A percentile compares a stretch with the other conserved stretches of the same genome.
Conservation (phyloP, 2,888 invertebrate genomes). For the Julus scandinavius region DNA sequence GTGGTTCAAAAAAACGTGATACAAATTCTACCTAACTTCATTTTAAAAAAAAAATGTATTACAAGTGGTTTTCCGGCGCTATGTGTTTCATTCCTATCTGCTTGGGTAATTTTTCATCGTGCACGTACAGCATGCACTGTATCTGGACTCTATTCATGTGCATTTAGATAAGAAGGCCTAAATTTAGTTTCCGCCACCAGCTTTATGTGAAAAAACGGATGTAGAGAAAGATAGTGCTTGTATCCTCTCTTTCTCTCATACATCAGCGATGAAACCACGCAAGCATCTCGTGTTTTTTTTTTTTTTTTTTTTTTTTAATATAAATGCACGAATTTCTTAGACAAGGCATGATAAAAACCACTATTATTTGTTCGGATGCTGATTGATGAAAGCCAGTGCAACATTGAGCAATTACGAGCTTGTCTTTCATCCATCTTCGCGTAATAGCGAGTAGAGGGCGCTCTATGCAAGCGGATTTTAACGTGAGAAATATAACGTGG, state of each 20-base stretch:
- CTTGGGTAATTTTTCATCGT: not conserved
- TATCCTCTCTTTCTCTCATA: constrained; percentile 19
- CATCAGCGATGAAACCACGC: constrained; percentile 26
- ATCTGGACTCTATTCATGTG: not conserved
- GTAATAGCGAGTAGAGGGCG: not conserved
- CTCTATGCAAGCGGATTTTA: not conserved
- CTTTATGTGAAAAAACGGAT: not conserved
- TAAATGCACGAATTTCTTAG: constrained; percentile 28
- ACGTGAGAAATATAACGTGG: not conserved
- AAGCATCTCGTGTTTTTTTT: not conserved
- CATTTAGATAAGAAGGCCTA: constrained; percentile 2
- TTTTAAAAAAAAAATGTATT: not conserved
- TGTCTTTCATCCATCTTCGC: constrained; percentile 13
- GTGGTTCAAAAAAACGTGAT: not conserved
- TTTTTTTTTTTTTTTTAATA: not conserved
- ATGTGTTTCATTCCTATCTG: not conserved
- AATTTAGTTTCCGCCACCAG: constrained; percentile 27
- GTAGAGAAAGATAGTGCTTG: not conserved
- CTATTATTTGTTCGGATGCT: constrained; percentile 30
- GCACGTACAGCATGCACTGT: not conserved
- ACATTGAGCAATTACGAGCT: constrained; percentile 34
- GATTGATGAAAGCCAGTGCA: constrained; percentile 30
- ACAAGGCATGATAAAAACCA: constrained; percentile 34
- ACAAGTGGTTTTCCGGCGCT: not conserved
- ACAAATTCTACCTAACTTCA: not conserved